Evolutionary conservation across 2,888 invertebrate species (phyloP).

Genomic region (Pyrgus malvae): DNA sequence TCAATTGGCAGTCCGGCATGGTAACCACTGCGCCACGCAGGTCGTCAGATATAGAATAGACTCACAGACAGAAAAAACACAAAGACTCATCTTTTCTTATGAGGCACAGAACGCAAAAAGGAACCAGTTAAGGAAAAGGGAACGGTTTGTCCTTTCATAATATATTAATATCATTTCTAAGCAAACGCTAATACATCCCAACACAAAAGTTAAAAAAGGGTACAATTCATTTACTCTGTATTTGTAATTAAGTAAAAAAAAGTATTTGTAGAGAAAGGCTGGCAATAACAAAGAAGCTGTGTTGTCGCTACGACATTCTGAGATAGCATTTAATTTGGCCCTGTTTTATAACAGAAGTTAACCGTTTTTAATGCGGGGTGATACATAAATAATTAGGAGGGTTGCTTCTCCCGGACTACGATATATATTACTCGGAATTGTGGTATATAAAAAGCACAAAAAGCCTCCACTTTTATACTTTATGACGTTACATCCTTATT

Average conservation of each 20-base stretch:
- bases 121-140: too few relatives aligned
- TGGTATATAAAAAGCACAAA: too few relatives aligned
- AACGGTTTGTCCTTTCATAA: too few relatives aligned
- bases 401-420: neutral
- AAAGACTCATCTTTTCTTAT: too few relatives aligned
- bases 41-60: too few relatives aligned
- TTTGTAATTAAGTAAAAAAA: too few relatives aligned
- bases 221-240: slow-evolving; percentile 2
- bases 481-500: too few relatives aligned
- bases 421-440: neutral
- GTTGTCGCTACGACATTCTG: neutral
- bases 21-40: too few relatives aligned
- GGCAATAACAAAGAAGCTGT: slow-evolving; percentile 11
- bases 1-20: too few relatives aligned
- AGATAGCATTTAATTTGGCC: slow-evolving; percentile 19
- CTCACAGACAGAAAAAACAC: too few relatives aligned
- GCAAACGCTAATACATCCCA: neutral
- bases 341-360: slow-evolving; percentile 14
- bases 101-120: too few relatives aligned
- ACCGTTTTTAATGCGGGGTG: neutral
- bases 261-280: slow-evolving; percentile 9
- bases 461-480: too few relatives aligned
- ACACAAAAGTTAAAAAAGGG: neutral
- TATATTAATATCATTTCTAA: neutral
- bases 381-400: slow-evolving; percentile 11